Percentiles rank a stretch among this genome's conserved stretches.
These are phyloP conservation scores for Epinephelus malabaricus DNA, from an alignment of 2,797 vertebrate species.

Conservation along the genomic window DNA sequence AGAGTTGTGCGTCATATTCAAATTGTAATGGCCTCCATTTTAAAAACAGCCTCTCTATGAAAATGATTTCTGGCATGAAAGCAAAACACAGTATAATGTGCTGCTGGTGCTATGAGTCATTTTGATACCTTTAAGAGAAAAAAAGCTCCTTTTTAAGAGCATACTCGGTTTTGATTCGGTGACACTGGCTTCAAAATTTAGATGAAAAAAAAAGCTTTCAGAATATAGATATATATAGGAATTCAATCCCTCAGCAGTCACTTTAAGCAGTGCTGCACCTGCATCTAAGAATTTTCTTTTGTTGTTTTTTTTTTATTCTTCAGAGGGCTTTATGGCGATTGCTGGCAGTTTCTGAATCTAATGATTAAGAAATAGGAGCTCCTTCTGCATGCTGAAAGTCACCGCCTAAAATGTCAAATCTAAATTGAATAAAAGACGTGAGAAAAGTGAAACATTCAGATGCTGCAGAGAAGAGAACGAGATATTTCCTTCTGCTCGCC, in stretches of 20 bases:
- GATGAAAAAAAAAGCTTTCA: neutral
- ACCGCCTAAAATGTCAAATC: constrained; percentile 14
- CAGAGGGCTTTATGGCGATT: neutral
- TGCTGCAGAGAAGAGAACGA: neutral
- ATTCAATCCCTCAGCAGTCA: neutral
- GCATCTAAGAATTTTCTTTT: neutral
- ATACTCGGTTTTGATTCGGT: neutral
- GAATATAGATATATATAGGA: neutral
- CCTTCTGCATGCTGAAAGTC: neutral
- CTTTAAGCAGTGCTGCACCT: neutral
- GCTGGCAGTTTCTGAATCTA: constrained; percentile 1
- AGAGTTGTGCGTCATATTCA: neutral
- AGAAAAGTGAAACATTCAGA: neutral
- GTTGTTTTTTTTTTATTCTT: constrained; percentile 13
- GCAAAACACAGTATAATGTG: constrained; percentile 3
- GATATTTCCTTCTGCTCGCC: constrained; percentile 21
- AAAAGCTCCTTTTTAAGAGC: neutral
- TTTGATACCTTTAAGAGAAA: neutral
- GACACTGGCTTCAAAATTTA: constrained; percentile 4
- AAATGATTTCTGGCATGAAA: constrained; percentile 8
- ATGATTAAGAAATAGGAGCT: neutral
- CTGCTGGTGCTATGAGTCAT: constrained; percentile 26
- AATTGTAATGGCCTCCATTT: constrained; percentile 24
- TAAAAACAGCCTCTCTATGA: neutral
- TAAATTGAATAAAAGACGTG: neutral